Conservation (phyloP, 2,113 vertebrate species). For the Haplotaxodon microlepis region DNA sequence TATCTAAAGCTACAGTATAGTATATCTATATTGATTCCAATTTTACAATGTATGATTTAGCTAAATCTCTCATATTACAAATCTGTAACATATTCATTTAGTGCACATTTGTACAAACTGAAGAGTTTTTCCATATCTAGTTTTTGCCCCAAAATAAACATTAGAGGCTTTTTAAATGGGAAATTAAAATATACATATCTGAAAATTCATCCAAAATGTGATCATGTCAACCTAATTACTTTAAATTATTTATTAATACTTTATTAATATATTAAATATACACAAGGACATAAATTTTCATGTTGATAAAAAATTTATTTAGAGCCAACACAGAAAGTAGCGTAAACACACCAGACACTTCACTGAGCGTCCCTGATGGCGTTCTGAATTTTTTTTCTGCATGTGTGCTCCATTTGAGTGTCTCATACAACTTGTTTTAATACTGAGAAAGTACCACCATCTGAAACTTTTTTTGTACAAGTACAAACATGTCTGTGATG, state of each 20-base stretch:
- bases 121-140: not conserved
- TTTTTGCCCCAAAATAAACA: not conserved
- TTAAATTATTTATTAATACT: not conserved
- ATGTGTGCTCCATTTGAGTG: not conserved
- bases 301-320: constrained; percentile 8
- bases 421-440: not conserved
- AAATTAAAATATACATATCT: not conserved
- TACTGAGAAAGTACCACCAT: not conserved
- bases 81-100: not conserved
- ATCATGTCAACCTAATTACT: not conserved
- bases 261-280: not conserved
- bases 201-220: not conserved
- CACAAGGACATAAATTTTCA: not conserved
- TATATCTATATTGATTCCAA: not conserved
- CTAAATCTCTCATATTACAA: not conserved
- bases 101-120: not conserved
- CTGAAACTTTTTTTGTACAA: not conserved
- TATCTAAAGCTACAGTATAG: not conserved
- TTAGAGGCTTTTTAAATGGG: not conserved
- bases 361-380: not conserved
- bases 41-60: not conserved
- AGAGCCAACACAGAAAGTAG: not conserved
- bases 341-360: not conserved
- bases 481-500: not conserved
- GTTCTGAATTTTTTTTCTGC: not conserved